Base-by-base conservation (phyloP, 2,888 invertebrate species). In the Tyria jacobaeae region DNA sequence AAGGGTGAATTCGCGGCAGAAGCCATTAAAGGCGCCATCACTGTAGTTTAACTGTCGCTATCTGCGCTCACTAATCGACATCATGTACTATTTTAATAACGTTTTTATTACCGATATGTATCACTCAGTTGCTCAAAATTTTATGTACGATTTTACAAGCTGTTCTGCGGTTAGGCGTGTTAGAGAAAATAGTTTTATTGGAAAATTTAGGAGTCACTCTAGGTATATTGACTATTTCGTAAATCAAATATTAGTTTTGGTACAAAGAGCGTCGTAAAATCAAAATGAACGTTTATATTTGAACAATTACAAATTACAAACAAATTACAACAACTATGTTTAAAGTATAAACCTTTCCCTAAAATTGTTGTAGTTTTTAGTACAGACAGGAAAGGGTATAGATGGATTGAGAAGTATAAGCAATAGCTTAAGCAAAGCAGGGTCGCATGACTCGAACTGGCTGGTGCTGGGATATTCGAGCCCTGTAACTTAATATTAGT, bases 1-100 rank as follows among this genome's bases (percentile, higher is more conserved):
- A 93, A 90, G 92, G 89, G 89, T 78, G 87, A 80, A 89, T 86
- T 84, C 84, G 81, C 77, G 82, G 85, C 84, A 89, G 92, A 90
- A 90, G 84, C 88, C 88, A 87, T 92, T 93, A 90, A 87, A 82
- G 89, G 91, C 90, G 89, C 91, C 90, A 80, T 87, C 83, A 83
- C 73, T 80, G 83, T 82, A 83, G 78, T 88, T 88, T 84, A 86
- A 86, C 85, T 83, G 86, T 86, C 84, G 80, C 82, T 86, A 86
- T 87, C 82, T 84, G 70, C 81, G 74, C 80, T 71, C 81, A 82
- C 86, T 91, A 90, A 92, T 92, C 90, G 90, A 80, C 82, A 77
- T 79, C 76, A 73, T 74, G 82, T 82, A 79, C 79, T 81, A 83
- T 87, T 89, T 89, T 88, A 88, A 89, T 89, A 87, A 81, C 78